Percentiles rank a stretch among this genome's conserved stretches.
phyloP scores from a whole-genome alignment of 2,797 vertebrate species.

The Danionella dracula region DNA sequence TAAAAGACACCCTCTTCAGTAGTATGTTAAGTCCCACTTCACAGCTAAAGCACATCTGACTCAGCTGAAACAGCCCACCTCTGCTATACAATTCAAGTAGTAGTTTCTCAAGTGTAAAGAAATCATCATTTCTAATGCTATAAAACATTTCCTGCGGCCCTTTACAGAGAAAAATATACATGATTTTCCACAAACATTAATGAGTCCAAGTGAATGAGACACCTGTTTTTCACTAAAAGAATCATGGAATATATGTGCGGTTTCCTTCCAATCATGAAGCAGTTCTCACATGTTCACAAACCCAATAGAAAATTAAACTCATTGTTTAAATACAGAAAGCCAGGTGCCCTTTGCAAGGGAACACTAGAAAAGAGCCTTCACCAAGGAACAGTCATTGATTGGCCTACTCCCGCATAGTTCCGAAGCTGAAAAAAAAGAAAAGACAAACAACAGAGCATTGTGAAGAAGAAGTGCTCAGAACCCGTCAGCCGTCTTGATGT shows the following conservation, averaged over 20 bases:
- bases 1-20: constrained; percentile 57
- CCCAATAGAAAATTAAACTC: constrained; percentile 57
- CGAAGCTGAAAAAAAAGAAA: neutral
- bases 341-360: neutral
- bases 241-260: neutral
- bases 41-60: constrained; percentile 44
- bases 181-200: constrained; percentile 49
- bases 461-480: constrained; percentile 25
- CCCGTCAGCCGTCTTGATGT: neutral
- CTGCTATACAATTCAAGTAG: constrained; percentile 72
- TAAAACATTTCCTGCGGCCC: constrained; percentile 47
- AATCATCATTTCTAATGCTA: constrained; percentile 47
- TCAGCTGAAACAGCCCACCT: constrained; percentile 50
- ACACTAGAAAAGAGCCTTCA: neutral
- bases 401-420: neutral
- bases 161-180: constrained; percentile 41
- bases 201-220: constrained; percentile 49
- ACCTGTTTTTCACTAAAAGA: constrained; percentile 67
- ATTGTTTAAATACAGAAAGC: constrained; percentile 38
- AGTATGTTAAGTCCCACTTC: constrained; percentile 47
- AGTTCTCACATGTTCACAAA: constrained; percentile 29
- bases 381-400: constrained; percentile 16
- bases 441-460: neutral
- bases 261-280: constrained; percentile 45
- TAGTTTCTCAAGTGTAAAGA: constrained; percentile 56